phyloP scores from a whole-genome alignment of 2,888 invertebrate genomes.

The Drosophila melanocephala region DNA sequence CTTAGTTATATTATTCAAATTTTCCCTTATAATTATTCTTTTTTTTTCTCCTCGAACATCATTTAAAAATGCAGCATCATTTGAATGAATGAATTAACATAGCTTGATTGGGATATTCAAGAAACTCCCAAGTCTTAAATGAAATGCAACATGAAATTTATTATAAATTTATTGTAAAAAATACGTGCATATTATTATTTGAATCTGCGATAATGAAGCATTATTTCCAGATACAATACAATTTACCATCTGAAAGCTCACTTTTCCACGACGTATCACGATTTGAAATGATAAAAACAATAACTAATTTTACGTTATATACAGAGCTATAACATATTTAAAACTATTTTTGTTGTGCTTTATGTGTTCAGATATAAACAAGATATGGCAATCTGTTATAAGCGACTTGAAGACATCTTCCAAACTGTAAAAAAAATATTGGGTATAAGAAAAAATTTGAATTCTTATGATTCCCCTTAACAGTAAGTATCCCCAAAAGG shows the following conservation, averaged over 20 bases:
- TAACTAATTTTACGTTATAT: background rate
- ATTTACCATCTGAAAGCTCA: background rate
- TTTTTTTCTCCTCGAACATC: background rate
- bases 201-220: background rate
- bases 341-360: background rate
- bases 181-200: background rate
- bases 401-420: background rate
- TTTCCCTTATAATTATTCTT: background rate
- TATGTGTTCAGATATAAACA: background rate
- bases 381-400: background rate
- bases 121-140: too few species aligned
- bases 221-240: background rate
- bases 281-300: background rate
- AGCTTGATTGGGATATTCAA: background rate
- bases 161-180: background rate
- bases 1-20: background rate
- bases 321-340: background rate
- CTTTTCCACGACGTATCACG: background rate
- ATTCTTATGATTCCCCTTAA: background rate
- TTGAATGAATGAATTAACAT: background rate
- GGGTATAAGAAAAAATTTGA: background rate
- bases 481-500: background rate
- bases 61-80: background rate
- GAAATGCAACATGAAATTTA: too few species aligned
- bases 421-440: background rate